Evolutionary conservation across 37 sponge, comb jelly and placozoan genomes (phyloP), one percentile per base, ranked within the genome.

Genomic region (Aphrocallistes beatrix): DNA sequence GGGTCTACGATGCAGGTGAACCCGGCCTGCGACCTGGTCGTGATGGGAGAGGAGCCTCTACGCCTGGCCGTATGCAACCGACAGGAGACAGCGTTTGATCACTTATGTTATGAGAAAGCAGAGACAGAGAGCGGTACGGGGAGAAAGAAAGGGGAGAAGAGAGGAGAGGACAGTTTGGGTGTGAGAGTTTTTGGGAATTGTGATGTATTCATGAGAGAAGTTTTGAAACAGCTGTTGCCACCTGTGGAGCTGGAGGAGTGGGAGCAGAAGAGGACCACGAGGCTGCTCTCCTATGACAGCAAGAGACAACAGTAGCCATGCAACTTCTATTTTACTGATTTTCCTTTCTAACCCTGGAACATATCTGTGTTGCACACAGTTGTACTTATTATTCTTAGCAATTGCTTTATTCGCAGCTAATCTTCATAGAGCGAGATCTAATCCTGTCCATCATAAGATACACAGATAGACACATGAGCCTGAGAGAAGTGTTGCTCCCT

Each of bases 1-100:
- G 93, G 93, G 0, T 87, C 86, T 36, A 90, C 93, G 37, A 88
- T 92, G 90, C 88, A 84, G 47, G 93, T 92, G 16, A 87, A 85
- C 17, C 93, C 93, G 37, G 93, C 93, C 37, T 91, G 89, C 51
- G 87, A 90, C 8, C 85, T 90, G 23, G 85, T 92, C 0, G 84
- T 30, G 69, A 92, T 51, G 85, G 85, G 87, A 16, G 49, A 89
- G 38, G 32, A 85, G 36, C 87, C 89, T 13, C 51, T 88, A 23
- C 47, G 88, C 1, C 49, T 92, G 32, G 90, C 88, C 23, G 88
- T 92, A 37, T 84, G 87, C n/a, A 92, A 92, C 81, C 75, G 93
- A 39, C 93, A 92, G 84, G 85, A 84, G 42, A 92, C 93, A 0
- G 81, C 38, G 0, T 84, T 92, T 69, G 93, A 92, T 39, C 39